phyloP scores from a whole-genome alignment of 2,113 vertebrate genomes.

The Chloropsis hardwickii region DNA sequence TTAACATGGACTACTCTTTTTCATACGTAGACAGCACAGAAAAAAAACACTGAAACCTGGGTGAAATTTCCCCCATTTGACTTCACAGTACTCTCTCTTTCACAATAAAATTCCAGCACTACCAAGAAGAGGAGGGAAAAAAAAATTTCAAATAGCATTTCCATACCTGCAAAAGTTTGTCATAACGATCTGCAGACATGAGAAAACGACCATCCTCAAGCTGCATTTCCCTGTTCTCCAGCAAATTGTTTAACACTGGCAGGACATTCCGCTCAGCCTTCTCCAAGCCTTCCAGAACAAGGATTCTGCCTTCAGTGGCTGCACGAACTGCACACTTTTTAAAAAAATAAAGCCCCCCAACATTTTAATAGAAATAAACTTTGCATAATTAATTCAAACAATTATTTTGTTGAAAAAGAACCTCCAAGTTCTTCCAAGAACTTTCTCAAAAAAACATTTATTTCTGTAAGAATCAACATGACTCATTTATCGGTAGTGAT shows the following conservation, averaged over 20 bases:
- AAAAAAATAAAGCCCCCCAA: neutral
- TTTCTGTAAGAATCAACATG: neutral
- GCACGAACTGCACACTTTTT: slow-evolving; percentile 92
- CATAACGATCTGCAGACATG: slow-evolving; percentile 90
- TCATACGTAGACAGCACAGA: neutral
- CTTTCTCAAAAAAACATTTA: neutral
- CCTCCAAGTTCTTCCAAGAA: neutral
- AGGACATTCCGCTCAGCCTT: slow-evolving; percentile 94
- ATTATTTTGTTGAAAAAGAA: neutral
- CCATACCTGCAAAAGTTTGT: slow-evolving; percentile 90
- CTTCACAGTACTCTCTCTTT: neutral
- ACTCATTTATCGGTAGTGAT: neutral
- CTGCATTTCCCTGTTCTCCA: slow-evolving; percentile 98
- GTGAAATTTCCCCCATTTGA: neutral
- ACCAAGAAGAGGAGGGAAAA: rapidly evolving
- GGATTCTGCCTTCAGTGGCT: slow-evolving; percentile 88
- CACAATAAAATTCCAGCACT: neutral
- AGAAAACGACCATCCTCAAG: slow-evolving; percentile 97
- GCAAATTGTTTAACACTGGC: slow-evolving; percentile 93
- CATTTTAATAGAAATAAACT: neutral
- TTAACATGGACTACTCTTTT: neutral
- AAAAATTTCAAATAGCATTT: neutral
- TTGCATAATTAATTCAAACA: neutral
- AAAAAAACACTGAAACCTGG: neutral
- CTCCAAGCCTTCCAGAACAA: slow-evolving; percentile 94